Conservation (phyloP, 2,797 vertebrate species). For the Enteromius afrohamiltoni region DNA sequence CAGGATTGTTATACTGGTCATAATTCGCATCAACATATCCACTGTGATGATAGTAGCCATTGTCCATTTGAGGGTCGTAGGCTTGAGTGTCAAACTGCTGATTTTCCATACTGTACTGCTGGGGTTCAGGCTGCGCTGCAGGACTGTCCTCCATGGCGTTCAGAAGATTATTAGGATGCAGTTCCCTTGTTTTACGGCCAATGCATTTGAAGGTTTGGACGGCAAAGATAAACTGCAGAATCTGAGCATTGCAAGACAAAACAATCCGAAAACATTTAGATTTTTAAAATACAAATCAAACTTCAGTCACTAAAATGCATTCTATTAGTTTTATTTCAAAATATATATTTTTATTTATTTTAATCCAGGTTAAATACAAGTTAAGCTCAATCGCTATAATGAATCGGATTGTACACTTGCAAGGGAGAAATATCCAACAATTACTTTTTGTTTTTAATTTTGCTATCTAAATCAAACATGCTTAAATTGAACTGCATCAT, state of each 20-base stretch:
- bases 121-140: neutral
- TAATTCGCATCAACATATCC: neutral
- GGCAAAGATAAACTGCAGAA: conserved; percentile 58
- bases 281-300: neutral
- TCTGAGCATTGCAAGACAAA: conserved; percentile 53
- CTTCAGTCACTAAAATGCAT: neutral
- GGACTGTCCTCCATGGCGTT: conserved; percentile 29
- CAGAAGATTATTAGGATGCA: neutral
- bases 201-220: conserved; percentile 53
- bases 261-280: neutral
- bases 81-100: conserved; percentile 5
- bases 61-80: conserved; percentile 2
- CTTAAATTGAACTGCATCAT: neutral
- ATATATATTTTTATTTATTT: neutral
- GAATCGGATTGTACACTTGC: neutral
- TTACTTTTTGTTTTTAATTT: neutral
- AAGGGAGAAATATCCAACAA: neutral
- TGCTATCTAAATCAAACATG: neutral
- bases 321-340: neutral
- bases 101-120: conserved; percentile 5
- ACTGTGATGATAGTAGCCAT: neutral
- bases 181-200: conserved; percentile 18
- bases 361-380: neutral
- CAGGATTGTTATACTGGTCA: conserved; percentile 17
- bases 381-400: neutral